Base-by-base conservation (phyloP, 2,113 vertebrate species). In the Salvator merianae region DNA sequence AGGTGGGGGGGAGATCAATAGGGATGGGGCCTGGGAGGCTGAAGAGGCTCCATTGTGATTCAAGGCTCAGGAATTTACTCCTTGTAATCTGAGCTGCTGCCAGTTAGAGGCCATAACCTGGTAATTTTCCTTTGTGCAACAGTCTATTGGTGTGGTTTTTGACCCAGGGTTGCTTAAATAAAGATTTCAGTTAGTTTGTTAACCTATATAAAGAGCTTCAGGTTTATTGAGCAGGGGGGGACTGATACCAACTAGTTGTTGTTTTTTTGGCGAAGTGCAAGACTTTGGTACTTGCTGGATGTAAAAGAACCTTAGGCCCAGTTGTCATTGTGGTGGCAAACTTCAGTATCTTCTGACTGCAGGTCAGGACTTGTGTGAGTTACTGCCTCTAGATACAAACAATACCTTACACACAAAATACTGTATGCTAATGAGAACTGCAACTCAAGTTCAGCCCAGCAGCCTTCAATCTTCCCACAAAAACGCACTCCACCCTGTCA, bases 21-120 rank as follows among this genome's bases (percentile, higher is more conserved):
- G 38, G 40, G 76, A 79, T 28, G 69, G 76, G 76, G 76, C 83
- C 83, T 53, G 38, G 65, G 59, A 40, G 83, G 68, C 69, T 79
- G 72, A 63, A 79, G 68, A 69, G 72, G 47, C 83, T 70, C 82
- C 63, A 55, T 53, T 34, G 38, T 85, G 83, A 85, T 79, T 85
- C 83, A 85, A 36, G 69, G 77, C 69, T 85, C 55, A 85, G 83
- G 77, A 85, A 85, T 78, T 85, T 73, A 85, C 77, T 76, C 63
- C 73, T 79, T 85, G 77, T 85, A 85, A 79, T 79, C 22, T 79
- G 83, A 85, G 83, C 77, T 73, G 77, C 69, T 79, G 59, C 77
- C 77, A 85, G 30, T 53, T 28, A 79, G 77, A 73, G 77, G 40
- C 68, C 68, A 36, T 47, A 84, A 79, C 28, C 69, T 85, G 77